Evolutionary conservation across 2,888 invertebrate genomes (phyloP), one percentile per base, ranked within the genome.

Genomic region (Tryphoninae sp.): DNA sequence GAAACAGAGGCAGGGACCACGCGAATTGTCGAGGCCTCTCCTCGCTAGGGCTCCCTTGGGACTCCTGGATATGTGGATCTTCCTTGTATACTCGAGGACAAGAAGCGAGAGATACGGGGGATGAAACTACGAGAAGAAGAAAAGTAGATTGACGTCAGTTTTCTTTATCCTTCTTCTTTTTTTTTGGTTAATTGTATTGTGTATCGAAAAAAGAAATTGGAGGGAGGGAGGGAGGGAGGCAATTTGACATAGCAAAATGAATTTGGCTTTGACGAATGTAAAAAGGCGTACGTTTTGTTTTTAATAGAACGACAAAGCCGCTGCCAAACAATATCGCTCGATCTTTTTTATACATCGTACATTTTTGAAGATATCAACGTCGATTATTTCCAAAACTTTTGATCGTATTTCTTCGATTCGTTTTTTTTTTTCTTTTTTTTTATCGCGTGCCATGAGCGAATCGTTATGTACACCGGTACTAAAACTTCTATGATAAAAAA

Each of bases 11-110:
- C 42, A 45, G 33, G n/a, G 13, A 26, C 40, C 55, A 58, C 55
- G 64, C 33, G 73, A 78, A 59, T 69, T 42, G 81, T 71, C 59
- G 64, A 49, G 64, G 68, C 64, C 69, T 62, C 45, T 78, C 64
- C 78, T 51, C 51, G 6, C 11, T 61, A 51, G 40, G 11, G 58
- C 42, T 58, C 73, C 68, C 77, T 7, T 23, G 78, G 69, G 81
- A 77, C 42, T n/a, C 65, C 49, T 22, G 33, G 40, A 0, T 6
- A 19, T 59, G 19, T 75, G 49, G 58, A 67, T 75, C 49, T 42
- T 16, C 33, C 26, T 53, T 51, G 42, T 49, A 59, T 26, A 45
- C 64, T 58, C 42, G 71, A 71, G 40, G 11, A 71, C 72, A 80
- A 45, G 62, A 68, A 61, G 33, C 62, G 64, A 19, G 64, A 51